Evolutionary conservation across 2,113 vertebrate species (phyloP), one percentile per base, ranked within the genome.

Genomic region (Chloropsis cyanopogon): DNA sequence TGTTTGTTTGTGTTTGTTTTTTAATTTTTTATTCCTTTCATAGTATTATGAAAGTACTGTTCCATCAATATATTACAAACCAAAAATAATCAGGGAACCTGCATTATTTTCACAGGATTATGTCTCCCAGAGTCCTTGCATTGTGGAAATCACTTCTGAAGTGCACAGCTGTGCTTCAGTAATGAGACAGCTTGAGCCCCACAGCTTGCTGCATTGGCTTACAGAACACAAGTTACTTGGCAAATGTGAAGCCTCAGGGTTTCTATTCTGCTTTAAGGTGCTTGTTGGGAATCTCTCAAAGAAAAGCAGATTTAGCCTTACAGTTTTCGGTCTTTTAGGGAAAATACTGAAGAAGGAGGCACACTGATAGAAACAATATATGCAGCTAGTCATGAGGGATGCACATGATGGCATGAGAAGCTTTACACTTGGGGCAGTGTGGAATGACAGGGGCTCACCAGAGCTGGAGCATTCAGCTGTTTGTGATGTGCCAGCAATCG

Each of bases 311-410:
- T 77, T 86, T 86, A 46, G 64, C 47, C 39, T 76, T 73, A 54
- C 9, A 50, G 12, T 56, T 33, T 2, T 66, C 37, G 42, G 42
- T 90, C 54, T 52, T 82, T 31, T 47, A 54, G 42, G n/a, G 24
- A 39, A 69, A 64, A 64, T 46, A 23, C 1, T 64, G 37, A 53
- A n/a, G 65, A 65, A 76, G 17, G 64, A 90, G 33, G 28, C 39
- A 23, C 17, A 39, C 6, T 0, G 1, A 11, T 41, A 35, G 31
- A 64, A 90, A 19, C 10, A n/a, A 2, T 14, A 16, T 2, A 9
- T 23, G 31, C 19, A 42, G 24, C 82, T 82, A 81, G 24, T 81
- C 8, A 4, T 12, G 42, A 57, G 54, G 47, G 26, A 28, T 3
- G 15, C 57, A 20, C 2, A 2, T 23, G 44, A 46, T 26, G 25